Evolutionary conservation across 1,140 invertebrate genomes (phyloP), one percentile per base, ranked within the genome.

Genomic region (Sinonovacula constricta): DNA sequence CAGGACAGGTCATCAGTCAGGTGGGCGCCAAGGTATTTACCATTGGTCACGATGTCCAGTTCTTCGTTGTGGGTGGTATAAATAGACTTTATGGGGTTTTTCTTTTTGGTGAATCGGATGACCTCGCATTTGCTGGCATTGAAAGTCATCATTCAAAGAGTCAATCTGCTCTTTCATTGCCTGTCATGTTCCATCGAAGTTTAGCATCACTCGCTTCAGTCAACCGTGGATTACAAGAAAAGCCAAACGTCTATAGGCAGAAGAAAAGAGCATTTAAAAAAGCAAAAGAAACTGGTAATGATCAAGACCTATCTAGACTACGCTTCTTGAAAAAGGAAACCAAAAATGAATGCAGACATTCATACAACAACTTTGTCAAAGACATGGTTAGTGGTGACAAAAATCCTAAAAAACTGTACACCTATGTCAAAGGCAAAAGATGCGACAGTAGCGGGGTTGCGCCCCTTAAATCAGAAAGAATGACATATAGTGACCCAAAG

Each of bases 131-230:
- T 80, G 18, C 45, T 5, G 15, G 79, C 63, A 51, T 70, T 76
- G 62, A 77, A 81, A 18, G 34, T n/a, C 71, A 76, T 76, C 45
- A 66, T 22, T 66, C 56, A 81, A n/a, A n/a, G n/a, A n/a, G n/a
- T n/a, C n/a, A n/a, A n/a, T n/a, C n/a, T n/a, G n/a, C n/a, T n/a
- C n/a, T n/a, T n/a, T n/a, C n/a, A n/a, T n/a, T n/a, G n/a, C n/a
- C n/a, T n/a, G n/a, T n/a, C n/a, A n/a, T n/a, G 68, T 79, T 1
- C 62, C 77, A 57, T 65, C 60, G 3, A 79, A 79, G 51, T 30
- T 59, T 12, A 49, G 49, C 22, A 31, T 51, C 2, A 18, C 31
- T 2, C 60, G 59, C 15, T 67, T 33, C 36, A 59, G 59, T 5
- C 62, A 66, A 22, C 69, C 68, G 53, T 79, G 68, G 56, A 56